Conservation (phyloP, 2,797 vertebrate genomes). For the Xerus rutilus region DNA sequence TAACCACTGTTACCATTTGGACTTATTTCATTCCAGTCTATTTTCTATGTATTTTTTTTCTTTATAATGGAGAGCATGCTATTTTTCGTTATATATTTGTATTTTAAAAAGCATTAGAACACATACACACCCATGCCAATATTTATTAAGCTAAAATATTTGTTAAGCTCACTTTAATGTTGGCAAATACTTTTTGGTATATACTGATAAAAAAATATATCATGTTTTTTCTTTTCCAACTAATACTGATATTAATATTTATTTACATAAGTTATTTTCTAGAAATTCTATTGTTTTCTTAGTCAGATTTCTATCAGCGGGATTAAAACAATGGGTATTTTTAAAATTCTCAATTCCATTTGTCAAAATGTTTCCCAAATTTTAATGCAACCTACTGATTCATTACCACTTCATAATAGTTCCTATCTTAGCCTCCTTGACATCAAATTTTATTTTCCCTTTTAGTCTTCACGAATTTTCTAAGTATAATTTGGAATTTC, state of each 20-base stretch:
- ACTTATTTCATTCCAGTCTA: not conserved
- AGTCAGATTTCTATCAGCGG: not conserved
- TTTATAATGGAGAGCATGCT: not conserved
- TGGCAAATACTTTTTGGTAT: not conserved
- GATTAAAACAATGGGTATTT: not conserved
- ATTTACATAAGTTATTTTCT: not conserved
- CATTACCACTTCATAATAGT: not conserved
- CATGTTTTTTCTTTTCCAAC: not conserved
- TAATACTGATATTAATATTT: not conserved
- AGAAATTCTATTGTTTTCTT: constrained; percentile 11
- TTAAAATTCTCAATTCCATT: not conserved
- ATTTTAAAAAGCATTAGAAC: not conserved
- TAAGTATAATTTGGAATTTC: not conserved
- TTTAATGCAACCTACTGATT: not conserved
- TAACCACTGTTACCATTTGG: not conserved
- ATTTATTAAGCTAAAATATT: not conserved
- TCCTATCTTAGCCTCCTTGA: not conserved
- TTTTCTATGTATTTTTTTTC: not conserved
- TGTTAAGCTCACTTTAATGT: not conserved
- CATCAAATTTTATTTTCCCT: not conserved
- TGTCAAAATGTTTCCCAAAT: constrained; percentile 45
- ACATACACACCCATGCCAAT: not conserved
- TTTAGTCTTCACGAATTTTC: not conserved
- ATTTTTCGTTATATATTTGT: not conserved
- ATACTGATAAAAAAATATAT: not conserved